Evolutionary conservation across 2,113 vertebrate species (phyloP), one percentile per base, ranked within the genome.

Genomic region (Urocitellus parryii): DNA sequence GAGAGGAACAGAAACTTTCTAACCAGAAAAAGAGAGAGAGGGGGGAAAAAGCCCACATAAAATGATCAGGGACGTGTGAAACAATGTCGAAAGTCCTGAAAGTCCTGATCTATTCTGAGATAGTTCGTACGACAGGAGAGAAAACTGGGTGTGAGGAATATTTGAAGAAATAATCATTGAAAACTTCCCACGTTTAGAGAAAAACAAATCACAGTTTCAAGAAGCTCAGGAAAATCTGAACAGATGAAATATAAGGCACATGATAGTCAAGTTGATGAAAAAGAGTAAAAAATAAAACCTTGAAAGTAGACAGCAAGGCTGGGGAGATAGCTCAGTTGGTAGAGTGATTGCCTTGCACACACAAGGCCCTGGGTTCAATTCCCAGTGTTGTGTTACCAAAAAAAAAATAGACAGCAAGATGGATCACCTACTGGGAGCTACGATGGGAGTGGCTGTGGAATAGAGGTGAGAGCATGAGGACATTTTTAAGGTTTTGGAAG

Each of bases 341-440:
- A 9, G 42, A 45, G 45, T 45, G 45, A 45, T 45, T 45, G 45
- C 45, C 45, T 45, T 45, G 45, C 8, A 45, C 8, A 45, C 45
- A 1, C 45, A 45, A 45, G 45, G 45, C 8, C 45, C 45, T 45
- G 45, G 45, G 45, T 45, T 45, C 45, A 45, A 9, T 45, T 45
- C 45, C 45, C 45, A 45, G 1, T 45, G 45, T 45, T 45, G 1
- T 45, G 45, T 45, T 45, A 45, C 45, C 45, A 45, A 45, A 85
- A 90, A 81, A 92, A 77, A 65, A 70, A 10, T 67, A 76, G 45
- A 88, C 16, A 32, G 42, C 68, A 85, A 88, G 72, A 78, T 37
- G 8, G 1, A 12, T 61, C n/a, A 12, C 2, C 16, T 3, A 51
- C 18, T 4, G 53, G 9, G 8, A 39, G 22, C 8, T 1, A 45